Conservation (phyloP, 2,888 invertebrate genomes). For the Stictocephala bisonia region DNA sequence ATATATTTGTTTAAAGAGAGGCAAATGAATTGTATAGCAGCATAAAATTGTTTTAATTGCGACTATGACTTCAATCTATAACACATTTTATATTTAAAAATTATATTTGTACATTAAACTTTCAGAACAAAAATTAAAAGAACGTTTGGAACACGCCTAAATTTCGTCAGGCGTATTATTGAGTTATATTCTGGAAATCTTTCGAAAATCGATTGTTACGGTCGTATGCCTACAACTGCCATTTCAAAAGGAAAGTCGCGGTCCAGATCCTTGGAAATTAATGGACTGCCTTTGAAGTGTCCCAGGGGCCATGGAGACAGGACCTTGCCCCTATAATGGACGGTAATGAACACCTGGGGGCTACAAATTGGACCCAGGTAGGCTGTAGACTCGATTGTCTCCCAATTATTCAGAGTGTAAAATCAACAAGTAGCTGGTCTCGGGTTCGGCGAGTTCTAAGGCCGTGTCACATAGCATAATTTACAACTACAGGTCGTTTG, state of each 20-base stretch:
- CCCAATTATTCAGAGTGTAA: constrained; percentile 4
- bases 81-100: too few relatives aligned
- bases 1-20: too few relatives aligned
- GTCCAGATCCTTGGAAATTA: constrained; percentile 28
- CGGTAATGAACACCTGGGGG: constrained; percentile 38
- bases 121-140: too few relatives aligned
- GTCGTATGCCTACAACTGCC: background rate
- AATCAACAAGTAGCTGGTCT: constrained; percentile 4
- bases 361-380: constrained; percentile 33
- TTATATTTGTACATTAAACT: too few relatives aligned
- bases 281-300: constrained; percentile 26
- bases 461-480: too few relatives aligned
- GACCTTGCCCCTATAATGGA: constrained; percentile 29
- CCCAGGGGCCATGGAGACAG: constrained; percentile 12
- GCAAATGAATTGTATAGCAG: too few relatives aligned
- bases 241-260: background rate
- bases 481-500: too few relatives aligned
- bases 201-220: background rate
- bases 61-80: too few relatives aligned
- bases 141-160: too few relatives aligned
- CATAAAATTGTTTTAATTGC: too few relatives aligned
- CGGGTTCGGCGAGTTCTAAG: background rate
- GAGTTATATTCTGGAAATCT: constrained; percentile 1
- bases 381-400: background rate
- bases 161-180: too few relatives aligned